phyloP scores from a whole-genome alignment of 2,888 invertebrate species.

The Drosophila aldrichi region DNA sequence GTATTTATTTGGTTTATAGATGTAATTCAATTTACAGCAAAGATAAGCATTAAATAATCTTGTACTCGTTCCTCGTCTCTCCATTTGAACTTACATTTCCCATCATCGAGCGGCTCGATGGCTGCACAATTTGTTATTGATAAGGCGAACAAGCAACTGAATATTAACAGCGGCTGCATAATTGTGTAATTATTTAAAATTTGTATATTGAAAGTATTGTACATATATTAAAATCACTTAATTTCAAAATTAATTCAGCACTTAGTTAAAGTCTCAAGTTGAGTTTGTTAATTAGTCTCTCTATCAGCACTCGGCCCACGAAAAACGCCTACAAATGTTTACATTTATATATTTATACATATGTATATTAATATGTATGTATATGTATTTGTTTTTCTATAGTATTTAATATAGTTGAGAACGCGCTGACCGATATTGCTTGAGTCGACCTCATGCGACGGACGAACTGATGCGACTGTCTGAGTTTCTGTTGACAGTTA shows the following conservation, averaged over 20 bases:
- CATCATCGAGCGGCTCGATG: constrained; percentile 68
- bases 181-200: constrained; percentile 8
- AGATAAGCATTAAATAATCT: not conserved
- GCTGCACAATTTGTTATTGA: constrained; percentile 48
- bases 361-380: not conserved
- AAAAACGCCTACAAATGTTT: constrained; percentile 46
- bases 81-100: constrained; percentile 80
- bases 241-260: constrained; percentile 20
- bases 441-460: constrained; percentile 62
- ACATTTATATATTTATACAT: constrained; percentile 19
- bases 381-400: not conserved
- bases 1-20: not conserved
- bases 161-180: constrained; percentile 53
- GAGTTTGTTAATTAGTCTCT: constrained; percentile 30
- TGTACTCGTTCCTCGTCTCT: not conserved
- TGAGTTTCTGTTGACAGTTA: constrained; percentile 39
- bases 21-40: not conserved
- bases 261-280: constrained; percentile 15
- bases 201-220: constrained; percentile 15
- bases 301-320: constrained; percentile 28
- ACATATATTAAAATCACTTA: constrained; percentile 32
- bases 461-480: constrained; percentile 61
- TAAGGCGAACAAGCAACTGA: constrained; percentile 52
- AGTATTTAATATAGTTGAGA: not conserved
- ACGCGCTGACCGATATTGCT: constrained; percentile 15